Evolutionary conservation across 2,888 invertebrate species (phyloP).

Genomic region (Chesias legatella): DNA sequence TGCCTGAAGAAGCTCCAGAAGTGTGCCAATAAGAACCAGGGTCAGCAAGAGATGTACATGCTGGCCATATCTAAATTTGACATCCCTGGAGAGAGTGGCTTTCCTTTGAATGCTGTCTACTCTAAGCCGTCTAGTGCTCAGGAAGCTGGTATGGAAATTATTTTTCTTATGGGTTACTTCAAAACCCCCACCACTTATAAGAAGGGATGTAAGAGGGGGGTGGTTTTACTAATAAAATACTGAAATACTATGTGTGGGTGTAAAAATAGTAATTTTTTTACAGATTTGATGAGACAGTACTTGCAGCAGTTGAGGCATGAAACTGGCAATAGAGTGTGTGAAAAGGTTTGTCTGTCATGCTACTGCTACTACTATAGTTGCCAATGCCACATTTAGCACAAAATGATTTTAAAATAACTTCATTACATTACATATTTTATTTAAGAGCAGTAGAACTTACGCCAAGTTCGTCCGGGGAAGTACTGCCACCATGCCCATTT

Average conservation of each 20-base stretch:
- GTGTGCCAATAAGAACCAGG: slow-evolving; percentile 93
- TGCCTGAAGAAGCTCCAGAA: slow-evolving; percentile 96
- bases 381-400: too few relatives aligned
- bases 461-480: too few relatives aligned
- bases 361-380: too few relatives aligned
- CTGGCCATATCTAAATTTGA: slow-evolving; percentile 97
- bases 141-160: slow-evolving; percentile 85
- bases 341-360: slow-evolving; percentile 82
- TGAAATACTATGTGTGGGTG: too few relatives aligned
- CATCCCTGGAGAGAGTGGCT: slow-evolving; percentile 96
- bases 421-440: too few relatives aligned
- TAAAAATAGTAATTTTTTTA: slow-evolving; percentile 36
- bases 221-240: too few relatives aligned
- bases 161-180: too few relatives aligned
- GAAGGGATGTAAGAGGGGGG: too few relatives aligned
- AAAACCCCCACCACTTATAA: too few relatives aligned
- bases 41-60: slow-evolving; percentile 96
- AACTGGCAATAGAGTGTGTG: slow-evolving; percentile 93
- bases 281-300: slow-evolving; percentile 95
- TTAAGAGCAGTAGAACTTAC: too few relatives aligned
- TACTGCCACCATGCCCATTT: too few relatives aligned
- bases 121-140: slow-evolving; percentile 88
- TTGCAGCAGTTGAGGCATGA: slow-evolving; percentile 97
- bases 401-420: too few relatives aligned
- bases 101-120: slow-evolving; percentile 97